These are phyloP conservation scores for Brachionichthys hirsutus DNA, from an alignment of 2,113 vertebrate genomes.

Conservation along the genomic window DNA sequence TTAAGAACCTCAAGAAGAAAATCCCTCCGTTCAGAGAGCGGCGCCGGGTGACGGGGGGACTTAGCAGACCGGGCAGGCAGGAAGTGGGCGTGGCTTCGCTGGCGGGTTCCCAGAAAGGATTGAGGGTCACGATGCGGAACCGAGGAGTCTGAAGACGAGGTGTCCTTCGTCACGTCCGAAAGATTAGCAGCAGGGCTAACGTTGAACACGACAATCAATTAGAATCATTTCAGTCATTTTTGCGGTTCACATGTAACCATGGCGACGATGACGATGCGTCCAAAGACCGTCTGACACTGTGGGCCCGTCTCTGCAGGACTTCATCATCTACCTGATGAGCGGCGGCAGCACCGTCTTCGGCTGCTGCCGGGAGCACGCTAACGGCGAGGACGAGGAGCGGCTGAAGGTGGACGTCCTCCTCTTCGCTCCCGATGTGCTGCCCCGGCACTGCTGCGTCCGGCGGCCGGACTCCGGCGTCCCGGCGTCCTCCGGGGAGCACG, in stretches of 20 bases:
- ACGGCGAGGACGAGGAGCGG: constrained; percentile 68
- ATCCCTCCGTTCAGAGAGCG: constrained; percentile 29
- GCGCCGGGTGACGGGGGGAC: constrained; percentile 3
- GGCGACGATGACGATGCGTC: too few relatives aligned
- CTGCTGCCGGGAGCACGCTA: constrained; percentile 64
- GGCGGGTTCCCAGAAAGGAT: constrained; percentile 3
- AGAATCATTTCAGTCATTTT: background rate
- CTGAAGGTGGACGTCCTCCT: constrained; percentile 78
- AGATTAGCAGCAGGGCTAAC: constrained; percentile 20
- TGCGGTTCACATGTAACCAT: too few relatives aligned
- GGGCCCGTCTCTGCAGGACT: constrained; percentile 65
- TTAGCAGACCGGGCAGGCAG: background rate
- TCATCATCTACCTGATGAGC: constrained; percentile 79
- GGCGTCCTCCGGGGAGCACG: constrained; percentile 37
- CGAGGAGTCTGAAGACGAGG: constrained; percentile 2
- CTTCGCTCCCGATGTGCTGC: constrained; percentile 77
- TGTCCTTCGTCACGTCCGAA: constrained; percentile 27
- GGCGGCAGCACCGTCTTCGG: constrained; percentile 76
- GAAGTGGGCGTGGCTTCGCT: background rate
- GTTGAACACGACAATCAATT: too few relatives aligned
- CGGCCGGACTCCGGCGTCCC: constrained; percentile 57
- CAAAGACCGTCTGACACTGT: too few relatives aligned
- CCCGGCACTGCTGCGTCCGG: constrained; percentile 76
- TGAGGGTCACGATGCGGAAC: background rate
- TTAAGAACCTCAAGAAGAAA: constrained; percentile 40